These are phyloP conservation scores for Dermolepida albohirtum DNA, from an alignment of 2,888 invertebrate species.

Conservation along the genomic window DNA sequence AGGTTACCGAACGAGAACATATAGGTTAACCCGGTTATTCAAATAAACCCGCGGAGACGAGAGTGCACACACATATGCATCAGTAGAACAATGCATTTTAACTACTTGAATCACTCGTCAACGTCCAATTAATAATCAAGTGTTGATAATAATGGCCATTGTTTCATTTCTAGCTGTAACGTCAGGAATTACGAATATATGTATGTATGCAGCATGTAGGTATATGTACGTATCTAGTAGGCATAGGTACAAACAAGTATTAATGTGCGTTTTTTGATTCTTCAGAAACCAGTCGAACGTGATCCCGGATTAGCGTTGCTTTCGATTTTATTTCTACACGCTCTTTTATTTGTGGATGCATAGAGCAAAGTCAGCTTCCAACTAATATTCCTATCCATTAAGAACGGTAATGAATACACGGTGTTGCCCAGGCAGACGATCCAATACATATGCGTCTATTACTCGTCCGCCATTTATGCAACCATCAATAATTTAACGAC, in stretches of 20 bases:
- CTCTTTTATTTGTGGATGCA: slow-evolving; percentile 21
- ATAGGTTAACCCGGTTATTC: slow-evolving; percentile 9
- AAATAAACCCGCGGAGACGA: slow-evolving; percentile 20
- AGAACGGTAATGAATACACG: slow-evolving; percentile 32
- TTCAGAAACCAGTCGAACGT: slow-evolving; percentile 29
- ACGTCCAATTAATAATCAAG: slow-evolving; percentile 29
- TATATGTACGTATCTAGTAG: not conserved
- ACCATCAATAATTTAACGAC: not conserved
- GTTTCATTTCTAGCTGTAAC: slow-evolving; percentile 23
- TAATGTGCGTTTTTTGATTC: slow-evolving; percentile 14
- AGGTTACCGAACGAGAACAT: slow-evolving; percentile 6
- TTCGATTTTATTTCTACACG: slow-evolving; percentile 25
- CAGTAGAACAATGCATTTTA: slow-evolving; percentile 31
- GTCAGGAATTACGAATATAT: not conserved
- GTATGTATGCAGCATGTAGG: no score
- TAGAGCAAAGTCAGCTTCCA: slow-evolving; percentile 10
- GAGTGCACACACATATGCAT: not conserved
- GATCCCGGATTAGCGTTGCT: slow-evolving; percentile 18
- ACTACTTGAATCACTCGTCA: slow-evolving; percentile 19
- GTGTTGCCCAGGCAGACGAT: not conserved
- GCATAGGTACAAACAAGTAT: no score
- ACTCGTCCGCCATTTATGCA: not conserved
- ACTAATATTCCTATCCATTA: slow-evolving; percentile 23
- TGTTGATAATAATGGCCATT: slow-evolving; percentile 22
- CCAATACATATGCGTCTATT: slow-evolving; percentile 26